These are phyloP conservation scores for Cryptosula pallasiana DNA, from an alignment of 2,888 invertebrate species.

Conservation along the genomic window DNA sequence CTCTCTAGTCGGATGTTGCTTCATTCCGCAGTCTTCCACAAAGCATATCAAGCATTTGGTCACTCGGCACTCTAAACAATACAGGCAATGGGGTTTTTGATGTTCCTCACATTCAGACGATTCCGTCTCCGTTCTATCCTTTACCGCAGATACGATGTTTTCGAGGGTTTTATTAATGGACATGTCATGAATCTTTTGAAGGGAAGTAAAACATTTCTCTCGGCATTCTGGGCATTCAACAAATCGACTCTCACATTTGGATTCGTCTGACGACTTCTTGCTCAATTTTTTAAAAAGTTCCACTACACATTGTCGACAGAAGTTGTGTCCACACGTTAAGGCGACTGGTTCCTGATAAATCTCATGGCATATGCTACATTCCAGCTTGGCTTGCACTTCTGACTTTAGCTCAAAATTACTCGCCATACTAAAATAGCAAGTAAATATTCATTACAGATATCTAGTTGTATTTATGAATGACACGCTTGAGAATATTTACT, in stretches of 20 bases:
- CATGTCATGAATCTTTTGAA: background rate
- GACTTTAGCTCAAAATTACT: background rate
- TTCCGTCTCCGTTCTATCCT: background rate
- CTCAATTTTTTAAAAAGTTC: background rate
- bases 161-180: background rate
- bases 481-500: too few relatives aligned
- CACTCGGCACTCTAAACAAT: background rate
- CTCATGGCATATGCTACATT: background rate
- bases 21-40: background rate
- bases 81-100: background rate
- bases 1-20: background rate
- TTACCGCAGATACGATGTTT: background rate
- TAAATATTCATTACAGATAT: background rate
- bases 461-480: too few relatives aligned
- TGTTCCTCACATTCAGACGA: background rate
- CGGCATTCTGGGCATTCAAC: background rate
- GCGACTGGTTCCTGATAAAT: background rate
- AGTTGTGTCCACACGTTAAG: background rate
- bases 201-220: background rate
- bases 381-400: background rate
- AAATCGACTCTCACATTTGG: background rate
- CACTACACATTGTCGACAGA: conserved; percentile 1
- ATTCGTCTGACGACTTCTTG: background rate
- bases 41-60: background rate
- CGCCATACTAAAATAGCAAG: background rate